These are phyloP conservation scores for Ptilorrhoa leucosticta DNA, from an alignment of 2,113 vertebrate species.

Conservation along the genomic window DNA sequence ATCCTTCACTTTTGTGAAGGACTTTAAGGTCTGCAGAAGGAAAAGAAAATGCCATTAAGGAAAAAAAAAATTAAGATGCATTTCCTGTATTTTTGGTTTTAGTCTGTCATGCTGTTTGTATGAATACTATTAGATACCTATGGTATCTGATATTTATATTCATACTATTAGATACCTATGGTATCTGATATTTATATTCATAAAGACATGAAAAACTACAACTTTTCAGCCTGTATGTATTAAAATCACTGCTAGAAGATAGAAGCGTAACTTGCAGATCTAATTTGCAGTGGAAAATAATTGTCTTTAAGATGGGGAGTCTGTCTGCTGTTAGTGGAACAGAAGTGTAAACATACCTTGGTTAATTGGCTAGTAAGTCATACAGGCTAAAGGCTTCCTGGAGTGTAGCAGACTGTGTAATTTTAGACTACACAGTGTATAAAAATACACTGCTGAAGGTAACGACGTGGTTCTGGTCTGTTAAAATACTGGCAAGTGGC, in stretches of 20 bases:
- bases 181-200: not conserved
- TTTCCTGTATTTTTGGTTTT: not conserved
- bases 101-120: not conserved
- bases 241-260: not conserved
- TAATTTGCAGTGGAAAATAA: not conserved
- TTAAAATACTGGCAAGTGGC: constrained; percentile 23
- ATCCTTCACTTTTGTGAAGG: not conserved
- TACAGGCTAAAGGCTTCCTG: not conserved
- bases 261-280: not conserved
- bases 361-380: constrained; percentile 9
- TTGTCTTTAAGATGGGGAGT: not conserved
- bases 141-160: not conserved
- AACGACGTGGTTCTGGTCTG: not conserved
- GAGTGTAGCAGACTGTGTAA: not conserved
- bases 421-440: not conserved
- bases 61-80: not conserved
- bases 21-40: not conserved
- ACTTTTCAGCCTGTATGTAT: not conserved
- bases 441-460: constrained; percentile 19
- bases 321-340: not conserved
- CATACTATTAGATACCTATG: not conserved
- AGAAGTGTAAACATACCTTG: constrained; percentile 16
- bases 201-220: not conserved
- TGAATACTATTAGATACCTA: not conserved
- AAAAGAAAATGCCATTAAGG: not conserved